Evolutionary conservation across 2,797 vertebrate species (phyloP), one percentile per base, ranked within the genome.

Genomic region (Enteromius viviparus): DNA sequence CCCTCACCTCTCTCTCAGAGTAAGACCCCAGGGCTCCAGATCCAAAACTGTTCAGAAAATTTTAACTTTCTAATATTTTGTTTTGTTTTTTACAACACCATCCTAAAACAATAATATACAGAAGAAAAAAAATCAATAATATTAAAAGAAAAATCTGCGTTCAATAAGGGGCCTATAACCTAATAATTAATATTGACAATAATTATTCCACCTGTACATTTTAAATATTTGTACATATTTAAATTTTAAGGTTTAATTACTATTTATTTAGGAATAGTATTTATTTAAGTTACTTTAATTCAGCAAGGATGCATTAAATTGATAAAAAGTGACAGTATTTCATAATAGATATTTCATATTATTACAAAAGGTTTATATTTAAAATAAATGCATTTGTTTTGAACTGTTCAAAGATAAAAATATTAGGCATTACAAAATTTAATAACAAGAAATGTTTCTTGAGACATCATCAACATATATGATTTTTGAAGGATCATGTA

Each of bases 1-100:
- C 94, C 94, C 2, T 95, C 94, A 0, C 94, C 95, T 64, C 91
- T 95, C 1, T 78, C 94, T 76, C 94, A 95, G 60, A 85, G 89
- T 89, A 47, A 87, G 87, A 65, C 40, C 19, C 11, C 26, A 37
- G 55, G 74, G 10, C 3, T 17, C 29, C 70, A 17, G 37, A 40
- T 8, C 37, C 37, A 40, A 40, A 40, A 40, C 8, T 40, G 7
- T 40, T 40, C 37, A 37, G 6, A 37, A 37, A 37, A 37, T 37
- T 6, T 37, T 1, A 37, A 37, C 37, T 37, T 37, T 37, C 37
- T 37, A 37, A 37, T 37, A 37, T 7, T 34, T 34, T 32, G 29
- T 4, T 34, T 34, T 34, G 34, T 0, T 34, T 5, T 5, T 4
- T 34, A 34, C 4, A 26, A 26, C 26, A 32, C 29, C 29, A 32